phyloP scores from a whole-genome alignment of 2,113 vertebrate species.

The Meles meles region DNA sequence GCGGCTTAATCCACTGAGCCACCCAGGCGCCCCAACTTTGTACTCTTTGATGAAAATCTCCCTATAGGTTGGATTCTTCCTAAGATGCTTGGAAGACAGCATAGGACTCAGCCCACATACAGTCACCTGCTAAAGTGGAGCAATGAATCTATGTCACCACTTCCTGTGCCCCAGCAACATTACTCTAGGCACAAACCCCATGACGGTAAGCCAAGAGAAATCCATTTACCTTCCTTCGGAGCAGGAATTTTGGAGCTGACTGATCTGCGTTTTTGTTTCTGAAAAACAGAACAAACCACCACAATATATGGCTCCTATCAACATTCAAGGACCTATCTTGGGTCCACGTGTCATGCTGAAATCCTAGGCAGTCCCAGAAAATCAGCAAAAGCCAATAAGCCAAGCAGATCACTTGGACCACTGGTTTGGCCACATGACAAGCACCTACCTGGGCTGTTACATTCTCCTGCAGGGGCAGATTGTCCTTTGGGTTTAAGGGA shows the following conservation, averaged over 20 bases:
- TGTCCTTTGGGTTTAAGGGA: conserved; percentile 76
- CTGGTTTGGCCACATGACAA: not conserved
- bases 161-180: not conserved
- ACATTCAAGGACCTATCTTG: not conserved
- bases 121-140: not conserved
- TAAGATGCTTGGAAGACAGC: not conserved
- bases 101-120: not conserved
- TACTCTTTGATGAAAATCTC: not conserved
- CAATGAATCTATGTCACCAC: not conserved
- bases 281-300: conserved; percentile 62
- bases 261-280: conserved; percentile 82
- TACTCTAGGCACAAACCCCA: not conserved
- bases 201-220: not conserved
- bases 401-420: not conserved
- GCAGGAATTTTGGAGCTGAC: conserved; percentile 84
- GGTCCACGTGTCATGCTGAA: not conserved
- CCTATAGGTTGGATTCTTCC: not conserved
- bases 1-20: too few relatives aligned
- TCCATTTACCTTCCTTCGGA: conserved; percentile 82
- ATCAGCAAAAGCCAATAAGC: not conserved
- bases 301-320: not conserved
- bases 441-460: conserved; percentile 78
- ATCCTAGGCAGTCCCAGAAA: not conserved
- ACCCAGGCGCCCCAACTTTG: too few relatives aligned
- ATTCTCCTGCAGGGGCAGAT: conserved; percentile 81